Base-by-base conservation (phyloP, 23 tunicate genomes). In the Diplosoma virens region DNA sequence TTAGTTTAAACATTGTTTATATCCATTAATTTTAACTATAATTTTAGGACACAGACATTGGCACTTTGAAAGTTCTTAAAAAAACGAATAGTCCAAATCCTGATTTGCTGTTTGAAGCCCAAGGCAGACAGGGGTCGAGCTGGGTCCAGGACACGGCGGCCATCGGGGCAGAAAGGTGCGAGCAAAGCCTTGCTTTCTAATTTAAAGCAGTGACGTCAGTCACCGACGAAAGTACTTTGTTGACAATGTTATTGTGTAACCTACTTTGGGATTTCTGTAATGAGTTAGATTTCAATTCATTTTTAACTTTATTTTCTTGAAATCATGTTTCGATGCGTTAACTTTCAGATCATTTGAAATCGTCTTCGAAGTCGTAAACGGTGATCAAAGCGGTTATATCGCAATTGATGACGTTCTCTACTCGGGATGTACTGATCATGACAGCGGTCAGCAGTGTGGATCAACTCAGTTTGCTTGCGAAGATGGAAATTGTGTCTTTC, bases 341-440 rank as follows among this genome's bases (percentile, higher is more conserved):
- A n/a, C n/a, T n/a, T 79, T 5, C 69, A 92, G 97, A 61, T 33
- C 66, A 23, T 92, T 92, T 69, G 87, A 81, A 76, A 68, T 92
- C 46, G 81, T 92, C 50, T 86, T 92, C 71, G 97, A 92, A 76
- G 97, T 85, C 5, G 46, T 53, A 16, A 92, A 92, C 30, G 83
- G 77, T 6, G 77, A 37, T 23, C 70, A 75, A 28, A 52, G 17
- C 27, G 97, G 97, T 14, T 85, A 92, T 68, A 81, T 92, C 1
- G 87, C 91, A 0, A 81, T 92, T 26, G 97, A 92, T 81, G 97
- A 92, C 77, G 71, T 92, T 23, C 47, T 58, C 37, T 92, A 80
- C 59, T 17, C 50, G 2, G 63, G 54, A 45, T 92, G 97, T 29
- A 93, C 47, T 22, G 92, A 86, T 58, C 83, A 61, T 30, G 47